phyloP scores from a whole-genome alignment of 2,797 vertebrate species.

The Australoheros facetus region DNA sequence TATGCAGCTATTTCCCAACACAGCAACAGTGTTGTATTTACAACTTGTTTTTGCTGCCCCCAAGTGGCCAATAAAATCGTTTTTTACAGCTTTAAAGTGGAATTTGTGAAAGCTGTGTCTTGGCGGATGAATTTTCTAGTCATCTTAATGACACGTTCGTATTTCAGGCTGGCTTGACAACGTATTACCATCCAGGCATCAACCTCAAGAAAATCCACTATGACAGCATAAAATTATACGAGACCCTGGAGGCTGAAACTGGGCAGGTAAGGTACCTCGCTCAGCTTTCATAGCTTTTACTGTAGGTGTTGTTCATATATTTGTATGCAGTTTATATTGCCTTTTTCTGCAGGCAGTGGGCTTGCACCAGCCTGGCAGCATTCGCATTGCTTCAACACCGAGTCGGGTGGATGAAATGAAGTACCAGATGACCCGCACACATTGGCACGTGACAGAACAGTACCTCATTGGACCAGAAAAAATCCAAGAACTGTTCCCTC shows the following conservation, averaged over 20 bases:
- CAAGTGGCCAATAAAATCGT: not conserved
- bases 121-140: not conserved
- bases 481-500: slow-evolving; percentile 90
- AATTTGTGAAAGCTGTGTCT: not conserved
- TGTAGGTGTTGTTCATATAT: not conserved
- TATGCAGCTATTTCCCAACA: not conserved
- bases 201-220: slow-evolving; percentile 97
- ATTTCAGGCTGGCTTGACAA: slow-evolving; percentile 92
- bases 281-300: not conserved
- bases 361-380: slow-evolving; percentile 94
- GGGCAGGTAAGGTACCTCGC: slow-evolving; percentile 85
- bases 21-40: not conserved
- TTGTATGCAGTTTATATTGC: fast-evolving
- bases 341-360: slow-evolving; percentile 85
- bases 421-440: slow-evolving; percentile 93
- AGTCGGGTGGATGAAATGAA: slow-evolving; percentile 93
- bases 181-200: slow-evolving; percentile 98
- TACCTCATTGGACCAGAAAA: slow-evolving; percentile 90
- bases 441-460: slow-evolving; percentile 91
- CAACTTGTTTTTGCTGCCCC: not conserved
- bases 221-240: slow-evolving; percentile 94
- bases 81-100: not conserved
- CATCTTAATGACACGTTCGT: not conserved
- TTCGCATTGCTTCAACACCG: slow-evolving; percentile 90
- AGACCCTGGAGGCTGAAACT: slow-evolving; percentile 92